These are phyloP conservation scores for Umimayanthus kanabou DNA, from an alignment of 92 coral and sea anemone species.

Conservation along the genomic window DNA sequence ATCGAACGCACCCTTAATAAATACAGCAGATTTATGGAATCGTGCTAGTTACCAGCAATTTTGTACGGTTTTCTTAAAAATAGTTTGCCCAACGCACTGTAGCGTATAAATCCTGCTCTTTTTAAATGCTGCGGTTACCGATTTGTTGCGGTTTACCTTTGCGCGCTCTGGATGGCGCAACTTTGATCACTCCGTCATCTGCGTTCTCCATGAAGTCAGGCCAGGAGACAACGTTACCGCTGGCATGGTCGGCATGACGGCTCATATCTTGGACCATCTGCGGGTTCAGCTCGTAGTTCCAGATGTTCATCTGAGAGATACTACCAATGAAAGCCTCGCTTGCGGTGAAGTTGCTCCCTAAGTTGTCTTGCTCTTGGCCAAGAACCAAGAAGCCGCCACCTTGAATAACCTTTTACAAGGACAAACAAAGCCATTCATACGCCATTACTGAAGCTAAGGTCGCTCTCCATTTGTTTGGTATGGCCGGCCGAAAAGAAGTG, in stretches of 20 bases:
- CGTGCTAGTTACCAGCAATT: too few relatives aligned
- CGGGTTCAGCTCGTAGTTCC: slow-evolving; percentile 71
- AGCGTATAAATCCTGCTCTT: too few relatives aligned
- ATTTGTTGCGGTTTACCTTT: slow-evolving; percentile 52
- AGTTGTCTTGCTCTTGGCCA: slow-evolving; percentile 92
- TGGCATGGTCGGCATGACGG: slow-evolving; percentile 64
- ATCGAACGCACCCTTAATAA: too few relatives aligned
- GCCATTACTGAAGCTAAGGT: too few relatives aligned
- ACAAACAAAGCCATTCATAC: not conserved
- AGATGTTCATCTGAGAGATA: slow-evolving; percentile 89
- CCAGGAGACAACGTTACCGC: slow-evolving; percentile 90
- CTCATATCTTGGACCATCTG: slow-evolving; percentile 67
- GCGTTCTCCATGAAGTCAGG: slow-evolving; percentile 77
- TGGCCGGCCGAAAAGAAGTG: too few relatives aligned
- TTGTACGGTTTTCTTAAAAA: too few relatives aligned
- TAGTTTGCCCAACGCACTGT: too few relatives aligned
- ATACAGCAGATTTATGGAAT: not conserved
- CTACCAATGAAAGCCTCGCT: slow-evolving; percentile 92
- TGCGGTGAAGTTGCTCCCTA: slow-evolving; percentile 86
- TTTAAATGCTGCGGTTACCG: too few relatives aligned
- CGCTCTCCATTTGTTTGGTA: too few relatives aligned
- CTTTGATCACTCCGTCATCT: slow-evolving; percentile 59
- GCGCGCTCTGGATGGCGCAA: slow-evolving; percentile 76
- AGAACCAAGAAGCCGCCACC: slow-evolving; percentile 84
- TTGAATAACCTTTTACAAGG: slow-evolving; percentile 61